Evolutionary conservation across 2,113 vertebrate genomes (phyloP), one percentile per base, ranked within the genome.

Genomic region (Furnarius figulus): DNA sequence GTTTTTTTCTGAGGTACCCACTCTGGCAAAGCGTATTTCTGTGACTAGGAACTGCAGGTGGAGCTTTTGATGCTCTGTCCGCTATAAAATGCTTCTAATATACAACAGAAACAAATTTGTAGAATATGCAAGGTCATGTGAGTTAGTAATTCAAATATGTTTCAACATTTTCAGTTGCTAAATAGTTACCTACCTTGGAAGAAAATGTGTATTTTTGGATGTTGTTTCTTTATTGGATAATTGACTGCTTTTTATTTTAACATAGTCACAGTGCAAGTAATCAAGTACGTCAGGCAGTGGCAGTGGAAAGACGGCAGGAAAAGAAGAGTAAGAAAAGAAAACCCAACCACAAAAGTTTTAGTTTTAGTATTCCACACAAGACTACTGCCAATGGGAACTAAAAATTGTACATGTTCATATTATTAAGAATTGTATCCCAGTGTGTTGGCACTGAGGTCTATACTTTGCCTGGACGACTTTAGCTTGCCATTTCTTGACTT

Each of bases 191-290:
- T 75, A 25, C 50, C 50, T 73, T 62, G 63, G 35, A 90, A 74
- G 23, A 88, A 89, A 55, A 35, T 86, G 46, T 90, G 67, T 90
- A 81, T 71, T 84, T 55, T 81, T 92, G 47, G 23, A 85, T 90
- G 50, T 14, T 14, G 9, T 77, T 83, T 12, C 24, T 84, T 86
- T 75, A 93, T 70, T 93, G 85, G 46, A 62, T 70, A 90, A 86
- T 86, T 95, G 47, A 74, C 22, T 85, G 53, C 76, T 87, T 92
- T 90, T 92, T 74, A 90, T 93, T 84, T 77, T 90, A 92, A 88
- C 39, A 67, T 53, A 77, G 46, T 95, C 39, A 58, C 47, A 74
- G 17, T 93, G 67, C 63, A 92, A 88, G 46, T 24, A 73, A 73
- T 90, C 90, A 92, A 80, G 70, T 59, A 31, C 12, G 73, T 66